Conservation (phyloP, 2,888 invertebrate genomes). For the Cyrtodaria siliqua region DNA sequence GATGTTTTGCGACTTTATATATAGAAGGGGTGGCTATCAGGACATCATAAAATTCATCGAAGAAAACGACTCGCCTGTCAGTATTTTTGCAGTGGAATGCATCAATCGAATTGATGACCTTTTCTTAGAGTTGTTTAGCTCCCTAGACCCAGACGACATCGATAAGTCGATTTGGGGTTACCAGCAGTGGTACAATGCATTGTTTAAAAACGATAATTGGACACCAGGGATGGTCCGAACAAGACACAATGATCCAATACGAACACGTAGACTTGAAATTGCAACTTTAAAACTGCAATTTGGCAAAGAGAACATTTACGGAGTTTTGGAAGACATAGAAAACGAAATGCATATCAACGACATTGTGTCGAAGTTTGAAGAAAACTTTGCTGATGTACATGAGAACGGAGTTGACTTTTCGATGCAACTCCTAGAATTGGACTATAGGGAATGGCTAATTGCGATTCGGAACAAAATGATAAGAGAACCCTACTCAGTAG, state of each 20-base stretch:
- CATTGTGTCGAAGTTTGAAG: constrained; percentile 49
- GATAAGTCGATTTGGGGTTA: background rate
- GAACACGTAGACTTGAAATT: background rate
- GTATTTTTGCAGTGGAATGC: constrained; percentile 11
- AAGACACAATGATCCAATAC: background rate
- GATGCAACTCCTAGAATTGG: constrained; percentile 45
- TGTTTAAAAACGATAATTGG: constrained; percentile 4
- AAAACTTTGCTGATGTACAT: constrained; percentile 41
- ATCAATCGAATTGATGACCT: constrained; percentile 10
- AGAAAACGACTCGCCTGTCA: background rate
- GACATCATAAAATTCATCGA: constrained; percentile 5
- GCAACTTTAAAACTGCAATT: constrained; percentile 15
- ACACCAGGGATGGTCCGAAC: background rate
- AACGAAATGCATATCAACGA: constrained; percentile 28
- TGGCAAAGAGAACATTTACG: constrained; percentile 12
- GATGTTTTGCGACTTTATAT: constrained; percentile 52
- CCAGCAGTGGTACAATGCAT: constrained; percentile 1
- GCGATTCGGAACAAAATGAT: constrained; percentile 56
- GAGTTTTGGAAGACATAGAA: constrained; percentile 28
- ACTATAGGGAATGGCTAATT: constrained; percentile 64
- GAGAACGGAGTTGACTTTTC: constrained; percentile 11
- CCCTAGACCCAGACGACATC: constrained; percentile 7
- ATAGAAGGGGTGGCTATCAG: constrained; percentile 14
- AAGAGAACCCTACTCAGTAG: constrained; percentile 38
- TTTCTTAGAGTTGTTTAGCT: constrained; percentile 8